Conservation (phyloP, 2,113 vertebrate species). For the Hydrolagus affinis region DNA sequence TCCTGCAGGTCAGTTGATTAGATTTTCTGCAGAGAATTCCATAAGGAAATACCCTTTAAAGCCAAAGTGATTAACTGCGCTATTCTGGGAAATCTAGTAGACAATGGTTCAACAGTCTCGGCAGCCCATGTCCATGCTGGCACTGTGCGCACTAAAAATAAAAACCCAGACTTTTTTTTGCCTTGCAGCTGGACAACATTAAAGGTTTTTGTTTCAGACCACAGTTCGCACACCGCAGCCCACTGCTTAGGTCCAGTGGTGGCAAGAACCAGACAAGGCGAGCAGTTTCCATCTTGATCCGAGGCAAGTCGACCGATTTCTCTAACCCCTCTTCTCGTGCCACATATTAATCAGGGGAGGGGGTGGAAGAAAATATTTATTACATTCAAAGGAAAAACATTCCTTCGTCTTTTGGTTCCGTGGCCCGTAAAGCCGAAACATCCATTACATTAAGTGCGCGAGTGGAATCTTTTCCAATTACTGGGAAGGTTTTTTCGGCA, state of each 20-base stretch:
- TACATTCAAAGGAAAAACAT: slow-evolving; percentile 10
- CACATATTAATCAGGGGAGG: slow-evolving; percentile 43
- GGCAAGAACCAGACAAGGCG: slow-evolving; percentile 58
- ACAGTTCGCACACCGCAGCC: slow-evolving; percentile 53
- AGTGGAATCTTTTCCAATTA: slow-evolving; percentile 35
- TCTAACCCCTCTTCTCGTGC: slow-evolving; percentile 36
- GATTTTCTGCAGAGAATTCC: slow-evolving; percentile 52
- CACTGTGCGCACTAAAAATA: slow-evolving; percentile 41
- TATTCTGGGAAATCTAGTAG: slow-evolving; percentile 48
- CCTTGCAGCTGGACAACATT: slow-evolving; percentile 77
- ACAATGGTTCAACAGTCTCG: slow-evolving; percentile 52
- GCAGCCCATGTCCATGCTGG: slow-evolving; percentile 50
- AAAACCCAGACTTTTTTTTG: slow-evolving; percentile 39
- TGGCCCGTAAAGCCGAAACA: background rate
- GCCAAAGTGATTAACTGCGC: slow-evolving; percentile 54
- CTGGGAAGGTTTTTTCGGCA: slow-evolving; percentile 30
- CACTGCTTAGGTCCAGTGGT: slow-evolving; percentile 49
- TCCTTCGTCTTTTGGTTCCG: slow-evolving; percentile 11
- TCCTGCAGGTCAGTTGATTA: slow-evolving; percentile 50
- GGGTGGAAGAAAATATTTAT: slow-evolving; percentile 33
- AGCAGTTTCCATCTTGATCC: slow-evolving; percentile 46
- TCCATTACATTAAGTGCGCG: slow-evolving; percentile 29
- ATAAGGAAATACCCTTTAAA: slow-evolving; percentile 56
- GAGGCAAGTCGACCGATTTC: slow-evolving; percentile 16
- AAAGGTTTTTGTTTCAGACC: slow-evolving; percentile 64